Conservation (phyloP, 2,888 invertebrate species). For the Ditula angustiorana region DNA sequence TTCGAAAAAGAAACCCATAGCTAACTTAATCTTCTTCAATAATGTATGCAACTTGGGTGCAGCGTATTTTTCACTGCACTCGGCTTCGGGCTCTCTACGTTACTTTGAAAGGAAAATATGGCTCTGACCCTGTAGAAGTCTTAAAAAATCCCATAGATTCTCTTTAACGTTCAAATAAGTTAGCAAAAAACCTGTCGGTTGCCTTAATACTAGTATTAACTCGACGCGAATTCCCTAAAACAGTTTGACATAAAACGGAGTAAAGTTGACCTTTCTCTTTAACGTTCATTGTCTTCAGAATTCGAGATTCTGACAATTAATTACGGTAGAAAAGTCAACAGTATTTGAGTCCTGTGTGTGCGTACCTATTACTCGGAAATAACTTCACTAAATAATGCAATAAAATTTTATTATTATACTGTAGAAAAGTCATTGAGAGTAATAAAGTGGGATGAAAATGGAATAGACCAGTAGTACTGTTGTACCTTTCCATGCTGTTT, state of each 20-base stretch:
- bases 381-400: no score
- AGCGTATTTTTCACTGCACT: conserved; percentile 16
- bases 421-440: no score
- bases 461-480: no score
- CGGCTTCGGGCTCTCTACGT: neutral
- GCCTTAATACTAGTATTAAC: conserved; percentile 26
- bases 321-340: conserved; percentile 40
- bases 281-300: conserved; percentile 34
- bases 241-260: conserved; percentile 17
- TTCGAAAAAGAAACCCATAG: conserved; percentile 1
- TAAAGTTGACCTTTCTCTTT: conserved; percentile 33
- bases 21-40: conserved; percentile 17
- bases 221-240: conserved; percentile 16
- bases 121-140: conserved; percentile 1
- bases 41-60: conserved; percentile 18
- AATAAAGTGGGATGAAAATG: no score
- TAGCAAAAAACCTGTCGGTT: no score
- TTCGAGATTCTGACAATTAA: conserved; percentile 38
- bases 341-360: conserved; percentile 33
- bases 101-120: neutral
- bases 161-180: no score
- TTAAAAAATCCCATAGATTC: no score
- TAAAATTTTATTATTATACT: neutral
- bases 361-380: conserved; percentile 22
- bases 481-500: no score